phyloP scores from a whole-genome alignment of 2,888 invertebrate species.

The Trachelus troglodyta region DNA sequence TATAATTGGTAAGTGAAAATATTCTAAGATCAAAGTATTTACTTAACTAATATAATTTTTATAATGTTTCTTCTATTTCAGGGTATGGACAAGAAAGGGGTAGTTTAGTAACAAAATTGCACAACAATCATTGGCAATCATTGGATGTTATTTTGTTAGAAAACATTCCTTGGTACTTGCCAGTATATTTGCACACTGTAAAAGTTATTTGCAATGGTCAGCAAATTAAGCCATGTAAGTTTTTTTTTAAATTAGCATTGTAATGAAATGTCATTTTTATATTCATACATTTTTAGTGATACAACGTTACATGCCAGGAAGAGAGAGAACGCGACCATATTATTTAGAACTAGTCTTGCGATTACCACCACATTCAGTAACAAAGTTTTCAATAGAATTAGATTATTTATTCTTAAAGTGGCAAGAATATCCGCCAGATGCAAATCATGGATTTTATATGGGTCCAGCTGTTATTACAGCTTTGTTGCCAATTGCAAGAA shows the following conservation, averaged over 20 bases:
- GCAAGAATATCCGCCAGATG: slow-evolving; percentile 99
- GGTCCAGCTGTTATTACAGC: slow-evolving; percentile 88
- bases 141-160: slow-evolving; percentile 87
- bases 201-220: slow-evolving; percentile 72
- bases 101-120: slow-evolving; percentile 86
- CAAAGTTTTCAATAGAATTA: slow-evolving; percentile 87
- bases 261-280: background rate
- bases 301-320: slow-evolving; percentile 77
- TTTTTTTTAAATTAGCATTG: background rate
- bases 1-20: slow-evolving; percentile 69
- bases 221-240: slow-evolving; percentile 70
- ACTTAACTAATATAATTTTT: background rate
- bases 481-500: slow-evolving; percentile 80
- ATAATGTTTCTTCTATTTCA: slow-evolving; percentile 41
- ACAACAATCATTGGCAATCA: slow-evolving; percentile 81
- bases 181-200: slow-evolving; percentile 90
- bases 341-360: slow-evolving; percentile 87
- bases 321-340: slow-evolving; percentile 85
- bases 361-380: slow-evolving; percentile 83
- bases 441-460: slow-evolving; percentile 98
- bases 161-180: slow-evolving; percentile 91
- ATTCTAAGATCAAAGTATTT: background rate
- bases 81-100: slow-evolving; percentile 94
- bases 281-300: slow-evolving; percentile 46
- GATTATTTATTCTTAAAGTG: slow-evolving; percentile 97